Conservation (phyloP, 2,113 vertebrate species). For the Micronycteris hirsuta region DNA sequence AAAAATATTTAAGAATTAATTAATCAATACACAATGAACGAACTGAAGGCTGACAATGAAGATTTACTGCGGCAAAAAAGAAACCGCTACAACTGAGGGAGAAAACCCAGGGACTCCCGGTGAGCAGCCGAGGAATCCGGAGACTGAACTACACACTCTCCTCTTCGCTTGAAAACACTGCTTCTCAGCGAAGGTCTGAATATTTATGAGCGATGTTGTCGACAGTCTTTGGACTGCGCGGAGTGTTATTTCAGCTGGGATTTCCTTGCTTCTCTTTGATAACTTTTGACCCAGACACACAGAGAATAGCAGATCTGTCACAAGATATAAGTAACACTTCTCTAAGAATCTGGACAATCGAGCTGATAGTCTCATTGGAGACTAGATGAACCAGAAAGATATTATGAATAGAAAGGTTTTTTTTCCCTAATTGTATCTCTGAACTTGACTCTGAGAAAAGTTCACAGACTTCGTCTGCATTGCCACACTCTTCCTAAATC, state of each 20-base stretch:
- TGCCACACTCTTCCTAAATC: neutral
- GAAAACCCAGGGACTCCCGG: neutral
- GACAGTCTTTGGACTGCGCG: neutral
- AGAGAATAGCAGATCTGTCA: neutral
- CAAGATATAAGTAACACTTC: neutral
- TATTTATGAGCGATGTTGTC: neutral
- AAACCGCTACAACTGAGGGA: neutral
- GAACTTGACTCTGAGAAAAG: neutral
- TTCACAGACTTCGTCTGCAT: neutral
- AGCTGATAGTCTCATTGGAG: neutral
- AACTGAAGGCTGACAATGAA: neutral
- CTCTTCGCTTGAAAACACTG: neutral
- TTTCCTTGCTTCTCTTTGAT: neutral
- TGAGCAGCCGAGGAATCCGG: neutral
- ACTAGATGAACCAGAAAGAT: neutral
- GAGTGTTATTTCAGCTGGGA: neutral
- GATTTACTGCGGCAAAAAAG: neutral
- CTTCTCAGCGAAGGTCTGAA: neutral
- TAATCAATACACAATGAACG: neutral
- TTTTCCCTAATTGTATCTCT: neutral
- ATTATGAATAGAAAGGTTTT: neutral
- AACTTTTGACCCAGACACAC: neutral
- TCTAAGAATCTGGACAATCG: neutral
- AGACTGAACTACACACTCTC: neutral
- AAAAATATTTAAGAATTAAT: neutral